Evolutionary conservation across 2,113 vertebrate species (phyloP), one percentile per base, ranked within the genome.

Genomic region (Chaetura pelagica): DNA sequence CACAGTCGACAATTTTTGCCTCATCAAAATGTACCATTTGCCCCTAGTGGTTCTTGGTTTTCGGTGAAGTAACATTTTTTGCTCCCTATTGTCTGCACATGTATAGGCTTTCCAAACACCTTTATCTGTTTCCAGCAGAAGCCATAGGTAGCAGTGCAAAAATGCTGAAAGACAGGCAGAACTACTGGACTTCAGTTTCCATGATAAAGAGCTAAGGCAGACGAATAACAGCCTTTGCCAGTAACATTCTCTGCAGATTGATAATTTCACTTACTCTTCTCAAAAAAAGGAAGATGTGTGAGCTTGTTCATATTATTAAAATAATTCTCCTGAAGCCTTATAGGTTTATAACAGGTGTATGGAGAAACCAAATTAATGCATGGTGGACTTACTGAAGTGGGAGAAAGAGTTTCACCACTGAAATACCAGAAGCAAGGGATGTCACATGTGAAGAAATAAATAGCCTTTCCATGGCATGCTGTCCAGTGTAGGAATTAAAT

Each of bases 361-460:
- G 38, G 32, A 71, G 40, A 59, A 74, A 68, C 27, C 8, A 80
- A 58, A 85, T 23, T 22, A 73, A 48, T 17, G 42, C 29, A 38
- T 11, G 14, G 22, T 18, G 18, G 30, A 44, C 54, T n/a, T 77
- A 26, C 19, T 77, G 63, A 81, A 81, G 27, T 38, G 42, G 21
- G 4, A 71, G 30, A 49, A 87, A 62, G 48, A 34, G 34, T 61
- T 7, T 93, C 40, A 58, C 9, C n/a, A 34, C 67, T 78, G 59
- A 71, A 90, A 77, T 62, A 62, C 9, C 61, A 57, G 34, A 80
- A 86, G 21, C 4, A 71, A 93, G 85, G 12, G 13, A 12, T 26
- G 6, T 19, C 49, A 61, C 0, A 0, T 57, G 7, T 63, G 66
- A 21, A 18, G 27, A 30, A 38, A 78, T 10, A 76, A 10, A 23